phyloP scores from a whole-genome alignment of 2,888 invertebrate species.

The Megaustenia siamemsis region DNA sequence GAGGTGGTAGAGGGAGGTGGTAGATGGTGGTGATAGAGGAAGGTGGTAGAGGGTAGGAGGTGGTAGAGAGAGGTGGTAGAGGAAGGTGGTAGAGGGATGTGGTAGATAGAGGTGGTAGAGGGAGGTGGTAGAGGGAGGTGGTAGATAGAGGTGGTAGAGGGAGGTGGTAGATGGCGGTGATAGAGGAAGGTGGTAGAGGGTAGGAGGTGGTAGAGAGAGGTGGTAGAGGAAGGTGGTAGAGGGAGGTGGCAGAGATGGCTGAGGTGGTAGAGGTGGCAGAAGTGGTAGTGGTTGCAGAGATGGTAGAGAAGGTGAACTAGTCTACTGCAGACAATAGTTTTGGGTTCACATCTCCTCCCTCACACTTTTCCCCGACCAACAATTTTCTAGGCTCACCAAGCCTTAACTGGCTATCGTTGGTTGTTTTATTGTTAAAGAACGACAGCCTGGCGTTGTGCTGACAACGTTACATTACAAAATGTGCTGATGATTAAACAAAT shows the following conservation, averaged over 20 bases:
- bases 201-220: not conserved
- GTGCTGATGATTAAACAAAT: too few species aligned
- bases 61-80: not conserved
- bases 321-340: too few species aligned
- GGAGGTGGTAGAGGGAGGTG: conserved; percentile 16
- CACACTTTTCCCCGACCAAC: too few species aligned
- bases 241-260: not conserved
- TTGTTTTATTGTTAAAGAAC: too few species aligned
- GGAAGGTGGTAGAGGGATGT: conserved; percentile 8
- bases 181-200: not conserved
- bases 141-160: not conserved
- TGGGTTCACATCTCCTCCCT: too few species aligned
- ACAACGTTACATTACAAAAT: too few species aligned
- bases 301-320: not conserved
- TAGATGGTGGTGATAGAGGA: not conserved
- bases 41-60: not conserved
- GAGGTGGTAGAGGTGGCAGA: not conserved
- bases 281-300: not conserved
- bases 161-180: not conserved
- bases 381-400: too few species aligned
- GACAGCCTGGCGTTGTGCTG: too few species aligned
- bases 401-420: too few species aligned
- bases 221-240: conserved; percentile 4
- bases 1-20: not conserved
- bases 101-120: not conserved